phyloP scores from a whole-genome alignment of 2,797 vertebrate genomes.

The Carcharodon carcharias region DNA sequence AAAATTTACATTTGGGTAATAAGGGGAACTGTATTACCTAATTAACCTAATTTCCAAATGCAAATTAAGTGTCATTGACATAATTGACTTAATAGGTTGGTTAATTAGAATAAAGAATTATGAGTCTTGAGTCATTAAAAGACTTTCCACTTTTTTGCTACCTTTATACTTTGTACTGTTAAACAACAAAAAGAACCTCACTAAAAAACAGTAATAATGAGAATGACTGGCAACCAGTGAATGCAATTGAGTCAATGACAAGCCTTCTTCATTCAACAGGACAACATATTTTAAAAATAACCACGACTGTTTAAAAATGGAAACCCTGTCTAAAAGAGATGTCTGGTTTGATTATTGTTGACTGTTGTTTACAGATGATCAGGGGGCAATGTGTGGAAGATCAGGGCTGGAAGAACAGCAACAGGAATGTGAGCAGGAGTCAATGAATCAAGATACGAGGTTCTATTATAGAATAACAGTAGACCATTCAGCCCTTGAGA shows the following conservation, averaged over 20 bases:
- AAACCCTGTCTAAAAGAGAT: background rate
- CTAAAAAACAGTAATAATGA: background rate
- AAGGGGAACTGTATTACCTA: background rate
- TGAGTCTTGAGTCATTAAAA: background rate
- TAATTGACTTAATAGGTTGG: background rate
- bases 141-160: background rate
- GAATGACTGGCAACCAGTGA: background rate
- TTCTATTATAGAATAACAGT: background rate
- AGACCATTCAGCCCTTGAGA: background rate
- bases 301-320: background rate
- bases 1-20: background rate
- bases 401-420: background rate
- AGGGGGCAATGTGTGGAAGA: background rate
- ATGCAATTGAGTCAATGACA: background rate
- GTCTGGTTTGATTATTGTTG: background rate
- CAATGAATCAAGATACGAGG: background rate
- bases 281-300: background rate
- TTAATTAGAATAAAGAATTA: background rate
- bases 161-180: background rate
- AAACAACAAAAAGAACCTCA: background rate
- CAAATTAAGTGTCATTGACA: background rate
- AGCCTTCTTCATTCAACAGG: background rate
- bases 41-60: conserved; percentile 23
- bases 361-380: background rate
- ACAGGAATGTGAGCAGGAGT: background rate